Evolutionary conservation across 2,797 vertebrate species (phyloP), one percentile per base, ranked within the genome.

Genomic region (Florisuga fusca): DNA sequence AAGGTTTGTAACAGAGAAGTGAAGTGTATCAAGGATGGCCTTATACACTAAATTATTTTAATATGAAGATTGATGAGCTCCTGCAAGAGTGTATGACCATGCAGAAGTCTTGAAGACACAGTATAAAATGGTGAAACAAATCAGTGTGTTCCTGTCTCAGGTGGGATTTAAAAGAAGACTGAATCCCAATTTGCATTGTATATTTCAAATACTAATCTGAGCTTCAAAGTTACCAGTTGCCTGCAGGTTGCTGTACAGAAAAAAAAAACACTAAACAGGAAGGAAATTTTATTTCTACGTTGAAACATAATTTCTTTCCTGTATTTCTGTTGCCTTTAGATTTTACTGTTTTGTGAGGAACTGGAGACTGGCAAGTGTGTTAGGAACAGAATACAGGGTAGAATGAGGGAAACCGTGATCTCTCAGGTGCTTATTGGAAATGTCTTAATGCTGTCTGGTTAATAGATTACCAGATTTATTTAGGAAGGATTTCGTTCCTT

Each of bases 341-440:
- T 63, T 83, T 53, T 92, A 36, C 79, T 67, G 25, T 19, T 76
- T 41, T 90, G 43, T 78, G 50, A 74, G 89, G 75, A 92, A 33
- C 75, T 87, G 75, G 57, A 90, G 25, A 57, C 50, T 83, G 84
- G 27, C 54, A 74, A 77, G 45, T 57, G 45, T 57, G 53, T 36
- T 67, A 50, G 68, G 67, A 96, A 89, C 84, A 91, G 94, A 89
- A 94, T 94, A 62, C 36, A 36, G 79, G 13, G 43, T 74, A 26
- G 26, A 64, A 54, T 54, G 54, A 91, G 84, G 54, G 73, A 71
- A 75, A 63, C 36, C 9, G 64, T 63, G 59, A 43, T 92, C 87
- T 89, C 69, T 89, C 73, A 72, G 94, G 80, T 95, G 79, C 69
- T 68, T 68, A 48, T 82, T 84, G 84, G 76, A 93, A 94, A 77